phyloP scores from a whole-genome alignment of 2,113 vertebrate species.

The Coryphaenoides rupestris region DNA sequence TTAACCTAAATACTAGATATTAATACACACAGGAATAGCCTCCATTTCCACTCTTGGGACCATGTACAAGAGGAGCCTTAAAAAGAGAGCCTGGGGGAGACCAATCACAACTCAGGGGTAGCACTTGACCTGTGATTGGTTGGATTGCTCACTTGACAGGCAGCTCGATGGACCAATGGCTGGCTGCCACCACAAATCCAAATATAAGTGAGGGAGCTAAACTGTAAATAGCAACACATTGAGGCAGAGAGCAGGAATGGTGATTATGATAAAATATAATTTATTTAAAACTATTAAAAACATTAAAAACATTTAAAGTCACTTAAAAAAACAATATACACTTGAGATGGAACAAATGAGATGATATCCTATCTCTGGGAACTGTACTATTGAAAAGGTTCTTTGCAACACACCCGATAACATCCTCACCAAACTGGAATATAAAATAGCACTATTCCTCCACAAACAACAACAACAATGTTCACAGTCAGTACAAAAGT shows the following conservation, averaged over 20 bases:
- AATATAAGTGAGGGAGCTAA: neutral
- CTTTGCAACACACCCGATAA: constrained; percentile 18
- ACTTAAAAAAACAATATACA: neutral
- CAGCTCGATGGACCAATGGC: no score
- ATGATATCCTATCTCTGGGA: neutral
- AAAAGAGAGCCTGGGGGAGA: no score
- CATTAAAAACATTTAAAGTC: constrained; percentile 7
- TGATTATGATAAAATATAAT: constrained; percentile 45
- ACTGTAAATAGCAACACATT: constrained; percentile 7
- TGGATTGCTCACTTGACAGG: neutral
- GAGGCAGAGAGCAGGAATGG: constrained; percentile 26
- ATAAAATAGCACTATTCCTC: no score
- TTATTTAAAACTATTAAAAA: constrained; percentile 41
- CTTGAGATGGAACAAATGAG: neutral
- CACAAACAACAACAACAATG: neutral
- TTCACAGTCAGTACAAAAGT: constrained; percentile 59
- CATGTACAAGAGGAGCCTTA: no score
- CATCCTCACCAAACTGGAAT: constrained; percentile 7
- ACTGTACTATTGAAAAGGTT: neutral
- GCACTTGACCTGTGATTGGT: neutral
- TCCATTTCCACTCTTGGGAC: no score
- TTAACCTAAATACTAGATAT: no score
- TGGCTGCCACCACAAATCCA: neutral
- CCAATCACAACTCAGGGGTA: no score
- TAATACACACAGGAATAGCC: no score